phyloP scores from a whole-genome alignment of 2,113 vertebrate genomes.

The Benitochromis conjunctus region DNA sequence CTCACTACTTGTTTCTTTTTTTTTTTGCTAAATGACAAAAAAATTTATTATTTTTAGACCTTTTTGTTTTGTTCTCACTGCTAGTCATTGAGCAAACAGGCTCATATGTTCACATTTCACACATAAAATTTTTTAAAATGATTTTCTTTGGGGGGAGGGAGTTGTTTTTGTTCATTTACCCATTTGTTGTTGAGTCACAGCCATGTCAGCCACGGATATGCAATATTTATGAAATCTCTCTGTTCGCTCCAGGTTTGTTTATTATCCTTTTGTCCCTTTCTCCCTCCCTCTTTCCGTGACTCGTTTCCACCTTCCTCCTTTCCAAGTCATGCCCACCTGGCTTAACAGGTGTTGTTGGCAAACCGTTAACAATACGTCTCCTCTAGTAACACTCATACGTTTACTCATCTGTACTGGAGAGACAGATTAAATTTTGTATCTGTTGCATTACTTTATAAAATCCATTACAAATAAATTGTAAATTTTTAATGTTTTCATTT shows the following conservation, averaged over 20 bases:
- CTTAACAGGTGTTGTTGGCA: conserved; percentile 32
- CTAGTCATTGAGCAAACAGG: not conserved
- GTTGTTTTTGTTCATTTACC: not conserved
- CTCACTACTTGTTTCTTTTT: not conserved
- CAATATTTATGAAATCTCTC: not conserved
- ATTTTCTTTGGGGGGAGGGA: rapidly evolving
- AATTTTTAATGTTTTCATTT: not conserved
- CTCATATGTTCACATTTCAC: not conserved
- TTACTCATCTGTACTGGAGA: not conserved
- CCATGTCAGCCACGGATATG: not conserved
- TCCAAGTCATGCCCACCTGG: conserved; percentile 27
- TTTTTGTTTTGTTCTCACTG: not conserved
- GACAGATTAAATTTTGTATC: not conserved
- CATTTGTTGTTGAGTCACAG: not conserved
- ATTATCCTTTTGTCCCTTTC: not conserved
- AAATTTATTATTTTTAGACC: not conserved
- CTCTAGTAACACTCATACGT: not conserved
- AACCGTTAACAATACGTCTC: not conserved
- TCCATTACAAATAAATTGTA: not conserved
- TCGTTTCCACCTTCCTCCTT: not conserved
- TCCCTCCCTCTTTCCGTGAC: not conserved
- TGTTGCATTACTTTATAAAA: not conserved
- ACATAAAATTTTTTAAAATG: too few species aligned
- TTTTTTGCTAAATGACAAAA: not conserved
- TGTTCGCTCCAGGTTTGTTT: not conserved